Percentiles rank a stretch among this genome's conserved stretches.
These are phyloP conservation scores for Petrocephalus schoutedeni DNA, from an alignment of 2,797 vertebrate species.

Conservation along the genomic window DNA sequence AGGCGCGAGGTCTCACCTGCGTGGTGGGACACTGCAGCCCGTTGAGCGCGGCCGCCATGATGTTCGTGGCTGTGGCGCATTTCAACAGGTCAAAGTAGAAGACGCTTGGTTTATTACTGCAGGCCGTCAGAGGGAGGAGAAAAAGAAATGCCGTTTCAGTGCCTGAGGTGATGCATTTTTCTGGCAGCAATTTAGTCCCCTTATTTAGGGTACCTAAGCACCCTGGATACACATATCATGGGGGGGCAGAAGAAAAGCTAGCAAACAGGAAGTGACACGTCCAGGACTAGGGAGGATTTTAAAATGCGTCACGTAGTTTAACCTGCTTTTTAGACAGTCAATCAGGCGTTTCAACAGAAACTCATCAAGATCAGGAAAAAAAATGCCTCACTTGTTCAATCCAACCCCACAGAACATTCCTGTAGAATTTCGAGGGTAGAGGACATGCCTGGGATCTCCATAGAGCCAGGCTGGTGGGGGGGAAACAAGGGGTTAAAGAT, in stretches of 20 bases:
- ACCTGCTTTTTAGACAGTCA: background rate
- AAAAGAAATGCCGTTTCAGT: background rate
- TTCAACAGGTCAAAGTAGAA: slow-evolving; percentile 75
- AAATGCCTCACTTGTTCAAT: slow-evolving; percentile 60
- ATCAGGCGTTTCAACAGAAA: background rate
- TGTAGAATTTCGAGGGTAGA: slow-evolving; percentile 77
- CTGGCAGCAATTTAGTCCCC: background rate
- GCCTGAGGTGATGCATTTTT: background rate
- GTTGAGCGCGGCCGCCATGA: slow-evolving; percentile 57
- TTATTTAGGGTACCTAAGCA: background rate
- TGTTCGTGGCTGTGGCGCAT: slow-evolving; percentile 60
- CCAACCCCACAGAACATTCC: slow-evolving; percentile 77
- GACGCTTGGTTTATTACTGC: slow-evolving; percentile 65
- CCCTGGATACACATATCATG: background rate
- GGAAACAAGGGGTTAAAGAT: slow-evolving; percentile 9
- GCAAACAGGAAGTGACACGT: background rate
- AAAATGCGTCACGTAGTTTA: background rate
- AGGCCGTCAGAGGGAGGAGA: background rate
- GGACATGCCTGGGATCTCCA: slow-evolving; percentile 77
- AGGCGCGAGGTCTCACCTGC: slow-evolving; percentile 61
- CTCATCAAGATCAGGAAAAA: background rate
- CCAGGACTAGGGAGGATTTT: background rate
- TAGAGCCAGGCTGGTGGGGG: slow-evolving; percentile 73
- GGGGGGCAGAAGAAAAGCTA: background rate
- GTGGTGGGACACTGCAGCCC: slow-evolving; percentile 77